phyloP scores from a whole-genome alignment of 2,888 invertebrate species.

The Scotopteryx bipunctaria region DNA sequence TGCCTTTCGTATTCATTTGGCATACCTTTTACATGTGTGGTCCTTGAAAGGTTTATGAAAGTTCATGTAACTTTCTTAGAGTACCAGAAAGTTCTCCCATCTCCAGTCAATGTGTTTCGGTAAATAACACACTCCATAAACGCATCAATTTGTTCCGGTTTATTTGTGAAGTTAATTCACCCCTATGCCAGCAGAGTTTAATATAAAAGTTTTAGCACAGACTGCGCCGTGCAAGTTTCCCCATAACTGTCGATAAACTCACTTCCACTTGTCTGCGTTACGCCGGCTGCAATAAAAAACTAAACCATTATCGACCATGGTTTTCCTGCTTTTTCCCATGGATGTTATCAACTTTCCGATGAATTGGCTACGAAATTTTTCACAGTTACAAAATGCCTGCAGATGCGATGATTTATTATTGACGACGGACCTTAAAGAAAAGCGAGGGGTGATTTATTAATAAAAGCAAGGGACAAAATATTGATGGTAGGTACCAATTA shows the following conservation, averaged over 20 bases:
- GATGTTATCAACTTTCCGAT: slow-evolving; percentile 19
- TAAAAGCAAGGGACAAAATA: slow-evolving; percentile 31
- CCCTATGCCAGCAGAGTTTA: slow-evolving; percentile 34
- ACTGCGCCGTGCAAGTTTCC: slow-evolving; percentile 26
- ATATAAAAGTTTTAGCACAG: slow-evolving; percentile 46
- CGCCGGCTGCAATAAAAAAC: slow-evolving; percentile 6
- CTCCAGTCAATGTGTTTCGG: background rate
- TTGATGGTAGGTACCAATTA: slow-evolving; percentile 27
- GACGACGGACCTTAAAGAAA: slow-evolving; percentile 33
- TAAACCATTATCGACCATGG: slow-evolving; percentile 3
- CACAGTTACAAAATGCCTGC: slow-evolving; percentile 28
- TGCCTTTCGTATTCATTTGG: background rate
- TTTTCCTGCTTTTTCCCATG: background rate
- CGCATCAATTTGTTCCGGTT: slow-evolving; percentile 17
- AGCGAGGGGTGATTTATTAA: slow-evolving; percentile 35
- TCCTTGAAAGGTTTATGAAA: background rate
- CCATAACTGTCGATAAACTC: slow-evolving; percentile 29
- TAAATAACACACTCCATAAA: slow-evolving; percentile 13
- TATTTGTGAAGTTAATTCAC: slow-evolving; percentile 24
- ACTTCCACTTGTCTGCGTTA: slow-evolving; percentile 3
- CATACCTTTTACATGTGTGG: background rate
- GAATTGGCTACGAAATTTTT: slow-evolving; percentile 28
- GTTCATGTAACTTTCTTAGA: background rate
- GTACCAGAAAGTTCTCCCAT: slow-evolving; percentile 1
- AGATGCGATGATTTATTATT: slow-evolving; percentile 36